Evolutionary conservation across 2,888 invertebrate species (phyloP).

Genomic region (Merodon equestris): DNA sequence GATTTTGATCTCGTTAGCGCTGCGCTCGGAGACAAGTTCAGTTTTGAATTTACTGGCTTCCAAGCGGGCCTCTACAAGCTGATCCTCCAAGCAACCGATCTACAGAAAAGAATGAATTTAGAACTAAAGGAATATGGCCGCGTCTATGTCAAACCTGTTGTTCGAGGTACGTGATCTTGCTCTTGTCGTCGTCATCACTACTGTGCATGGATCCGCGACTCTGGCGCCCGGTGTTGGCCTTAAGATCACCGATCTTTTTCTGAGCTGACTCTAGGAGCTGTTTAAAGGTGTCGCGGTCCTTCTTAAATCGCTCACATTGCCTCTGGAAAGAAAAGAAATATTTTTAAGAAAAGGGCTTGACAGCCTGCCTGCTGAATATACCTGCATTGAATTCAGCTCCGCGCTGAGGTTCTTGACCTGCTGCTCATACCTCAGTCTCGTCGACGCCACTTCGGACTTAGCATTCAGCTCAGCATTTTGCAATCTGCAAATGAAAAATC

Average conservation of each 20-base stretch:
- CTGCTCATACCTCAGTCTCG: slow-evolving; percentile 91
- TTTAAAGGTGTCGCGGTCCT: slow-evolving; percentile 93
- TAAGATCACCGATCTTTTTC: slow-evolving; percentile 89
- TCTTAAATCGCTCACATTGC: slow-evolving; percentile 84
- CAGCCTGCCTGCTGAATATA: slow-evolving; percentile 72
- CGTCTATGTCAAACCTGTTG: slow-evolving; percentile 81
- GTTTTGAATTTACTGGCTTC: slow-evolving; percentile 91
- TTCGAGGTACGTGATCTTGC: slow-evolving; percentile 86
- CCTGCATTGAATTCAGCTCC: slow-evolving; percentile 90
- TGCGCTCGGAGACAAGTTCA: slow-evolving; percentile 92
- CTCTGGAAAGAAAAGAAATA: slow-evolving; percentile 71
- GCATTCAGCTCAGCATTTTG: slow-evolving; percentile 85
- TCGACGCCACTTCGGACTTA: slow-evolving; percentile 88
- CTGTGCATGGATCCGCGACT: slow-evolving; percentile 84
- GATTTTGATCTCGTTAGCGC: slow-evolving; percentile 90
- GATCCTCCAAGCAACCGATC: slow-evolving; percentile 91
- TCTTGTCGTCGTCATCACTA: slow-evolving; percentile 87
- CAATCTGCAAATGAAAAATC: slow-evolving; percentile 75
- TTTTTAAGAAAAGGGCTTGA: neutral
- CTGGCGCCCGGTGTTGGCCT: slow-evolving; percentile 81
- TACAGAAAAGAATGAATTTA: slow-evolving; percentile 37
- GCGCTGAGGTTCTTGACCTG: slow-evolving; percentile 89
- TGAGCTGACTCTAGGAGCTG: slow-evolving; percentile 94
- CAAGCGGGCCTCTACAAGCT: slow-evolving; percentile 89
- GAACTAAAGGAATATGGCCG: no score